phyloP scores from a whole-genome alignment of 2,113 vertebrate genomes.

The Chunga burmeisteri region DNA sequence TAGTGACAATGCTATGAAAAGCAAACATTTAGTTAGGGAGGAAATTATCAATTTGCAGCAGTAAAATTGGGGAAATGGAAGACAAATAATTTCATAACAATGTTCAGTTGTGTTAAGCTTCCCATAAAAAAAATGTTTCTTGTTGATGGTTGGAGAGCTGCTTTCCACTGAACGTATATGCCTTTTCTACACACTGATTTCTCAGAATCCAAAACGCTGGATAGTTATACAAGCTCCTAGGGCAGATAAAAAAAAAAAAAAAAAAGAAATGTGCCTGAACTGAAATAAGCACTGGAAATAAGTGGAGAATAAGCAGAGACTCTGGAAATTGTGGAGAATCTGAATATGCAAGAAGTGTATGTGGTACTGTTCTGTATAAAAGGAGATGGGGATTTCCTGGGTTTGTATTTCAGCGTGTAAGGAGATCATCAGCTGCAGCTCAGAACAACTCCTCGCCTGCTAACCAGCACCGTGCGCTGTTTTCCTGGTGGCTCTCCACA shows the following conservation, averaged over 20 bases:
- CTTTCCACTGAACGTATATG: neutral
- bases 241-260: neutral
- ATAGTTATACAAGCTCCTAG: neutral
- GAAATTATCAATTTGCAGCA: neutral
- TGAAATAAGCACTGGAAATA: neutral
- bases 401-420: neutral
- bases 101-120: neutral
- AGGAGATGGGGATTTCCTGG: neutral
- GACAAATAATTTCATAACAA: neutral
- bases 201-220: neutral
- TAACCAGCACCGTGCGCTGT: neutral
- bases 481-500: accelerated
- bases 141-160: neutral
- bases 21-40: neutral
- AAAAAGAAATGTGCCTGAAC: neutral
- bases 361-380: neutral
- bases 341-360: neutral
- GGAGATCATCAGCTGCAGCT: neutral
- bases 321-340: neutral
- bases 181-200: neutral
- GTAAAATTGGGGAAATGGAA: neutral
- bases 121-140: neutral
- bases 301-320: too few species aligned
- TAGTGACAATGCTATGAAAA: neutral
- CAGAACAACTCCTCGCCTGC: neutral